Percentiles rank a stretch among this genome's conserved stretches.
Conservation (phyloP, 2,797 vertebrate species). For the Halcyon chelicuti region DNA sequence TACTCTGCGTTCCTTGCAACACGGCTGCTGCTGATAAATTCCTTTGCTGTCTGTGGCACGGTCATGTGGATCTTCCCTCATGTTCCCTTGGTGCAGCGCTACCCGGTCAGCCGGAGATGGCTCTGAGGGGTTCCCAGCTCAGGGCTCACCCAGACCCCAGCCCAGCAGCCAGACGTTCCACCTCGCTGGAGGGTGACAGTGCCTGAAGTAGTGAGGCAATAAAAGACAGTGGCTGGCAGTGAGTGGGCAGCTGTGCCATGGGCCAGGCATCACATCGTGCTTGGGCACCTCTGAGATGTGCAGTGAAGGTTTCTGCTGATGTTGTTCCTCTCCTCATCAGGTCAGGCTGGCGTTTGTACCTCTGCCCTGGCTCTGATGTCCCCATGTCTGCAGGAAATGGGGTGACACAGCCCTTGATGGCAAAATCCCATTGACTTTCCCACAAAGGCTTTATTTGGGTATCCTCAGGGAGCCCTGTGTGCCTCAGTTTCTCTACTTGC, state of each 20-base stretch:
- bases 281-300: accelerated
- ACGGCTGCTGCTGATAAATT: not conserved
- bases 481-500: not conserved
- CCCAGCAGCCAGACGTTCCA: not conserved
- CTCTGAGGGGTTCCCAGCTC: not conserved
- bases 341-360: not conserved
- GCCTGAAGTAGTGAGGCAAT: not conserved
- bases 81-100: not conserved
- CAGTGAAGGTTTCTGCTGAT: accelerated
- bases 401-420: accelerated
- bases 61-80: not conserved
- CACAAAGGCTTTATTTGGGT: not conserved
- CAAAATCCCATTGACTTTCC: not conserved
- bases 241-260: accelerated
- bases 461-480: accelerated
- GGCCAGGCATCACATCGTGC: accelerated
- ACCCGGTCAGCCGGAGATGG: accelerated
- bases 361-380: not conserved
- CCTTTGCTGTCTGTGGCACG: not conserved
- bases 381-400: accelerated
- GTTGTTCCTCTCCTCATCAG: accelerated
- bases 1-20: not conserved
- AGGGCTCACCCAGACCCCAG: not conserved
- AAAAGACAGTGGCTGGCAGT: not conserved
- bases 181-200: not conserved